A percentile compares a stretch with the other conserved stretches of the same genome.
Evolutionary conservation across 2,888 invertebrate genomes (phyloP).

Genomic region (Orgyia antiqua): DNA sequence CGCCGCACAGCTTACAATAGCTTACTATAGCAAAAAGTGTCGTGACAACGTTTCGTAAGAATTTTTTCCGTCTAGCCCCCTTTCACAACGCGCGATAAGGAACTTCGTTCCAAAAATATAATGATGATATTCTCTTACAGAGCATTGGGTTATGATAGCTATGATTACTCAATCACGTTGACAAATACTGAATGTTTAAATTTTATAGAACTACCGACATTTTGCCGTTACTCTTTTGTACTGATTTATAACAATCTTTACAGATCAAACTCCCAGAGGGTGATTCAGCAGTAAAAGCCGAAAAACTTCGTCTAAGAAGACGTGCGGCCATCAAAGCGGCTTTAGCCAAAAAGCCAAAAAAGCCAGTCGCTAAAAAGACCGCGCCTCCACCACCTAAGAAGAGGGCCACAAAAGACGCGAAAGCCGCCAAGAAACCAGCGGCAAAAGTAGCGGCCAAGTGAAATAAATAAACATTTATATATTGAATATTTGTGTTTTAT

Average conservation of each 20-base stretch:
- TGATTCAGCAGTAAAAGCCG: constrained; percentile 67
- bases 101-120: too few species aligned
- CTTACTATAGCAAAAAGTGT: too few species aligned
- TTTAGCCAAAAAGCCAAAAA: constrained; percentile 73
- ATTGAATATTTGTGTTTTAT: constrained; percentile 10
- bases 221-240: too few species aligned
- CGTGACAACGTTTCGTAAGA: too few species aligned
- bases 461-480: constrained; percentile 35
- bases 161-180: constrained; percentile 72
- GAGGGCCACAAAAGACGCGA: constrained; percentile 39
- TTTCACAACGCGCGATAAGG: too few species aligned
- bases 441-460: constrained; percentile 38
- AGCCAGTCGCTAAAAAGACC: constrained; percentile 65
- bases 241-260: constrained; percentile 10
- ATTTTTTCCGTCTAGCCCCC: too few species aligned
- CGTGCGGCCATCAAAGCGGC: constrained; percentile 72
- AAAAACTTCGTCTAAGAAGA: constrained; percentile 69
- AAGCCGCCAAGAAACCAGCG: constrained; percentile 20
- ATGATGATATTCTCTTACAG: constrained; percentile 71
- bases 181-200: constrained; percentile 53
- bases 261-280: constrained; percentile 69
- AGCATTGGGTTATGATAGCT: constrained; percentile 74
- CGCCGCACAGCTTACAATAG: too few species aligned
- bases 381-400: constrained; percentile 63
- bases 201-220: too few species aligned